Evolutionary conservation across 2,113 vertebrate species (phyloP).

Genomic region (Bettongia penicillata): DNA sequence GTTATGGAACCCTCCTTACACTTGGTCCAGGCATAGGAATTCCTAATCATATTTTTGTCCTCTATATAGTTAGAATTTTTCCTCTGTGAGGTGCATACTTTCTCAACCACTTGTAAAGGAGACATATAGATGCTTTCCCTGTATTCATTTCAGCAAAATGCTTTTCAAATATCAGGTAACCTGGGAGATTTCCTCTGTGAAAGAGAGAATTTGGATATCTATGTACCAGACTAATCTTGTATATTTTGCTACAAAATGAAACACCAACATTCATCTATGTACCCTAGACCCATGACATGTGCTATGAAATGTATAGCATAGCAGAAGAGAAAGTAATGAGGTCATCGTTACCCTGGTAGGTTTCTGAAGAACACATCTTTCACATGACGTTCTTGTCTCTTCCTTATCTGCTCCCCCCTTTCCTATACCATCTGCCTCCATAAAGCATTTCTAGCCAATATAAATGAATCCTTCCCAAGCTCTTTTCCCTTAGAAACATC

Average conservation of each 20-base stretch:
- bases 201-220: neutral
- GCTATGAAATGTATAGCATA: fast-evolving
- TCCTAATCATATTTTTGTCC: neutral
- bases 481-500: neutral
- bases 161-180: no score
- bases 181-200: neutral
- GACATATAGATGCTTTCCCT: neutral
- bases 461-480: neutral
- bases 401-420: neutral
- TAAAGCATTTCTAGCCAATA: neutral
- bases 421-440: neutral
- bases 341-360: neutral
- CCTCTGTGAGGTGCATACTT: fast-evolving
- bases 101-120: fast-evolving
- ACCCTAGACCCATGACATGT: neutral
- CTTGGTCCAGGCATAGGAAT: neutral
- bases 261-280: neutral
- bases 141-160: neutral
- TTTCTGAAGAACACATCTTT: neutral
- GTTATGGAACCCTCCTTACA: neutral
- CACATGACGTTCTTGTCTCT: fast-evolving
- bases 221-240: neutral
- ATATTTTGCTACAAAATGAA: neutral
- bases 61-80: no score
- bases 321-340: no score